These are phyloP conservation scores for Pilophorus perplexus DNA, from an alignment of 2,888 invertebrate species.

Conservation along the genomic window DNA sequence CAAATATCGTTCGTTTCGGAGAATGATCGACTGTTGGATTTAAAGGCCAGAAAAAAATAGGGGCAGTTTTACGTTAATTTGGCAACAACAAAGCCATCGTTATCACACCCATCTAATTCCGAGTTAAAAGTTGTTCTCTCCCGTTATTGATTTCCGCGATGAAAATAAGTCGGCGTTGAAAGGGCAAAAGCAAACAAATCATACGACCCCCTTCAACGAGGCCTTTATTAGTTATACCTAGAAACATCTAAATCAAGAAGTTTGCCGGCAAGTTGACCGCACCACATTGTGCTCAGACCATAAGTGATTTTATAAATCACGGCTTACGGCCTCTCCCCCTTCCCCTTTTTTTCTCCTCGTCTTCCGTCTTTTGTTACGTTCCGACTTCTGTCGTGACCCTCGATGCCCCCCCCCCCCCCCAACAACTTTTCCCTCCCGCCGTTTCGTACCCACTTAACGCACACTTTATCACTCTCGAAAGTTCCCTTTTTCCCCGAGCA, in stretches of 20 bases:
- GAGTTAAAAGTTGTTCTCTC: no score
- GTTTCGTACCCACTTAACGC: background rate
- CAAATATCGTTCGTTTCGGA: no score
- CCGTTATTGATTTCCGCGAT: no score
- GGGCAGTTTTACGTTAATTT: no score
- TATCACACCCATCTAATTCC: no score
- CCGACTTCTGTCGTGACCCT: constrained; percentile 14
- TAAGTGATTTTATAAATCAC: constrained; percentile 35
- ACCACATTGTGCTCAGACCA: constrained; percentile 34
- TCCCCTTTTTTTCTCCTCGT: no score
- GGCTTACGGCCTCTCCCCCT: no score
- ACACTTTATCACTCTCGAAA: constrained; percentile 16
- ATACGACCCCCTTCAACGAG: constrained; percentile 13
- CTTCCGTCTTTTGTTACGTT: constrained; percentile 4
- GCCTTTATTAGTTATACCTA: constrained; percentile 36
- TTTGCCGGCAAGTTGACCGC: constrained; percentile 27
- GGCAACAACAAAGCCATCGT: no score
- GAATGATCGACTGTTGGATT: no score
- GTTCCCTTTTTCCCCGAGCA: constrained; percentile 13
- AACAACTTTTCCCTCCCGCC: background rate
- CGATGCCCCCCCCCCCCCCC: background rate
- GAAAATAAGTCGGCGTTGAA: no score
- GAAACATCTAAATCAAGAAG: constrained; percentile 30
- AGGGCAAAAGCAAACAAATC: constrained; percentile 16
- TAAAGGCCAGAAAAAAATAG: no score